A percentile compares a stretch with the other conserved stretches of the same genome.
phyloP scores from a whole-genome alignment of 1,140 invertebrate species.

The Leptopilina clavipes region DNA sequence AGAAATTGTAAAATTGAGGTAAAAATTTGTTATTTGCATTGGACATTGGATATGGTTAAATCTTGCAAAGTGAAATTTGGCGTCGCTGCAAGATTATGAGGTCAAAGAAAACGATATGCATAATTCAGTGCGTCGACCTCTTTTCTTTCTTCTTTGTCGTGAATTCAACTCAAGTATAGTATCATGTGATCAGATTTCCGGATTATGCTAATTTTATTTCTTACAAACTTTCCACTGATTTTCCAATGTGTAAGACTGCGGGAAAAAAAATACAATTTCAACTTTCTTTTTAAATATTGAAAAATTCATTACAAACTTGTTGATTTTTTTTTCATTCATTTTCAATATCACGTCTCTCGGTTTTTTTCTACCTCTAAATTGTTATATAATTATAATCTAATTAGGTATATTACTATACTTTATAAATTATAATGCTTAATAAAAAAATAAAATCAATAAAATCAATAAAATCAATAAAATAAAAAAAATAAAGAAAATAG shows the following conservation, averaged over 20 bases:
- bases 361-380: too few species aligned
- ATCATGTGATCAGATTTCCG: constrained; percentile 16
- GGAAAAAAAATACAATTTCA: not conserved
- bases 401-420: too few species aligned
- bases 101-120: constrained; percentile 49
- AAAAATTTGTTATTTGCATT: not conserved
- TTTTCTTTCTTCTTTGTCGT: constrained; percentile 40
- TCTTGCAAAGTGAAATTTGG: constrained; percentile 12
- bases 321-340: not conserved
- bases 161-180: constrained; percentile 48
- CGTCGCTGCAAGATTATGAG: constrained; percentile 36
- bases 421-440: too few species aligned
- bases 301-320: constrained; percentile 9
- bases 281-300: not conserved
- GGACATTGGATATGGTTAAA: not conserved
- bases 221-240: not conserved
- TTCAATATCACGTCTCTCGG: too few species aligned
- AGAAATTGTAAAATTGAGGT: too few species aligned
- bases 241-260: not conserved
- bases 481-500: too few species aligned
- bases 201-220: constrained; percentile 9
- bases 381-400: too few species aligned
- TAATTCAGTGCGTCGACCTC: constrained; percentile 46
- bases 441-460: too few species aligned
- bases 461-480: too few species aligned